Evolutionary conservation across 2,888 invertebrate species (phyloP).

Genomic region (Syrphus vitripennis): DNA sequence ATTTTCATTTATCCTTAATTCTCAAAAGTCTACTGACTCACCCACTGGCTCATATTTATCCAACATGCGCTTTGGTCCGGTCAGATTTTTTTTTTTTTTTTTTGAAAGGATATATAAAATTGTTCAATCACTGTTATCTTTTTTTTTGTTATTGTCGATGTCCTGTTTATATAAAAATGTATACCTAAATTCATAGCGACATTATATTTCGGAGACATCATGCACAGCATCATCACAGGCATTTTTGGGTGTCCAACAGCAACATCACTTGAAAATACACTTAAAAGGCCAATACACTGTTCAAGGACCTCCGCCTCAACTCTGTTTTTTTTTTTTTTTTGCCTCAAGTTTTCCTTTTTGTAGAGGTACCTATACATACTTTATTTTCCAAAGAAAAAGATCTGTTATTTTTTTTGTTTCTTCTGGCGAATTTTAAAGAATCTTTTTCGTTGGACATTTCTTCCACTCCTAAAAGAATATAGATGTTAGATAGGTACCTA

Average conservation of each 20-base stretch:
- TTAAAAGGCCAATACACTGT: conserved; percentile 57
- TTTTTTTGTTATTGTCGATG: conserved; percentile 52
- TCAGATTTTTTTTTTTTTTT: no score
- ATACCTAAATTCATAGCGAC: not conserved
- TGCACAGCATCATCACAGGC: conserved; percentile 27
- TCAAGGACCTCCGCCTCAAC: conserved; percentile 22
- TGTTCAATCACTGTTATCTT: conserved; percentile 60
- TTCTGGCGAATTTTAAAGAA: not conserved
- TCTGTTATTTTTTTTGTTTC: conserved; percentile 6
- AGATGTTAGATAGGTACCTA: not conserved
- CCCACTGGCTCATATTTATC: not conserved
- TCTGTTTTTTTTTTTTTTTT: not conserved
- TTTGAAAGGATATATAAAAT: conserved; percentile 50
- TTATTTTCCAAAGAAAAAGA: not conserved
- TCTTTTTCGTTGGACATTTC: conserved; percentile 28
- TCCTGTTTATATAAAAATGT: conserved; percentile 25
- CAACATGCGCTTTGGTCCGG: conserved; percentile 24
- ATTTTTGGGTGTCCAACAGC: conserved; percentile 46
- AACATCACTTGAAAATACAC: conserved; percentile 55
- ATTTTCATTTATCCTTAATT: conserved; percentile 25
- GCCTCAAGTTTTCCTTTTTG: not conserved
- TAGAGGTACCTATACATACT: no score
- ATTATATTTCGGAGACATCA: not conserved
- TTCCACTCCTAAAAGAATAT: not conserved
- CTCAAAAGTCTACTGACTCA: not conserved